Conservation (phyloP, 2,797 vertebrate species). For the Hemibagrus guttatus region DNA sequence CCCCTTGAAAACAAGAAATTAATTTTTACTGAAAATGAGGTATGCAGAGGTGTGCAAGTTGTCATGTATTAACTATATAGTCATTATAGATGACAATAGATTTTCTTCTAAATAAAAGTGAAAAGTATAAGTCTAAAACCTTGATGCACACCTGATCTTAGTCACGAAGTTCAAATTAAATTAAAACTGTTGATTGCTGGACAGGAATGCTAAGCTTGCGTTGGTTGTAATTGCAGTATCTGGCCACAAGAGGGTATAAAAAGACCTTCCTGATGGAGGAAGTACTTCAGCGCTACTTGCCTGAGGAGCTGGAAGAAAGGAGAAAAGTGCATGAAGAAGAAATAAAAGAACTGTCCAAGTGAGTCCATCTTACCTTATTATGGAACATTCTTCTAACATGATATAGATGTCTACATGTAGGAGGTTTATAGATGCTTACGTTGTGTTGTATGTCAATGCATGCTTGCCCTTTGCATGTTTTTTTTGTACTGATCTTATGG, state of each 20-base stretch:
- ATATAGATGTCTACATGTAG: not conserved
- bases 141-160: too few species aligned
- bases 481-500: not conserved
- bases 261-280: conserved; percentile 89
- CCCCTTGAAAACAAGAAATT: not conserved
- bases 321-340: conserved; percentile 91
- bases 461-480: not conserved
- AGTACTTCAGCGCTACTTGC: conserved; percentile 83
- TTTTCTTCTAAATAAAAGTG: not conserved
- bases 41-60: not conserved
- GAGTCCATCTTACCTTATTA: conserved; percentile 51
- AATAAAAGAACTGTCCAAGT: conserved; percentile 92
- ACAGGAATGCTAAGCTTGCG: not conserved
- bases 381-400: not conserved
- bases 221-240: conserved; percentile 73
- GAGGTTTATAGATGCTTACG: not conserved
- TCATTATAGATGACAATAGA: not conserved
- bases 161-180: too few species aligned
- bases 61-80: not conserved
- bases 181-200: not conserved
- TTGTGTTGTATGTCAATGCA: not conserved
- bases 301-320: conserved; percentile 86
- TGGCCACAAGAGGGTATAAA: conserved; percentile 87
- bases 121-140: too few species aligned
- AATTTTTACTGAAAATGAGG: not conserved